These are phyloP conservation scores for Philopedon plagiatum DNA, from an alignment of 2,888 invertebrate genomes.

Conservation along the genomic window DNA sequence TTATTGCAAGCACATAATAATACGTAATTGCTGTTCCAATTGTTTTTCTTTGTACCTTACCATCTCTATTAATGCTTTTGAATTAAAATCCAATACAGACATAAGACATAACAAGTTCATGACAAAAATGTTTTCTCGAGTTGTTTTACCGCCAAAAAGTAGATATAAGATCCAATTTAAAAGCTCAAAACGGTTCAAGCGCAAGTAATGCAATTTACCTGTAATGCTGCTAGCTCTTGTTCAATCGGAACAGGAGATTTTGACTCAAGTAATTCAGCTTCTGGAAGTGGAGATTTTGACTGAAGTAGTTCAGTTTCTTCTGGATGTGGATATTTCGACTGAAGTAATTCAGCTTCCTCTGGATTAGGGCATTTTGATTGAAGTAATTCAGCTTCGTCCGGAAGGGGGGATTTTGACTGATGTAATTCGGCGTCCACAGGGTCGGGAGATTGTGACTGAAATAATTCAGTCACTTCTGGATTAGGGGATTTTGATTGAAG, in stretches of 20 bases:
- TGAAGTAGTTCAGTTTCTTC: not conserved
- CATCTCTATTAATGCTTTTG: too few species aligned
- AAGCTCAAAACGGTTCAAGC: too few species aligned
- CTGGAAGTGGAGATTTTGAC: not conserved
- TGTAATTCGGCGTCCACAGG: not conserved
- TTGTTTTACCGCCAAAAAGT: too few species aligned
- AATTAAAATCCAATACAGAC: too few species aligned
- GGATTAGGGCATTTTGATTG: conserved; percentile 11
- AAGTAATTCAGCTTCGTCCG: conserved; percentile 25
- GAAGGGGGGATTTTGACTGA: conserved; percentile 35
- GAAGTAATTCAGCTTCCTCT: not conserved
- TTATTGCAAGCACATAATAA: too few species aligned
- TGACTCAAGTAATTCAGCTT: too few species aligned
- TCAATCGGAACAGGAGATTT: too few species aligned
- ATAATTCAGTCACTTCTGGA: conserved; percentile 9
- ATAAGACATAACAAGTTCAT: too few species aligned
- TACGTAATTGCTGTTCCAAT: too few species aligned
- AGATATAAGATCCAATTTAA: too few species aligned
- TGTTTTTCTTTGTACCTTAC: too few species aligned
- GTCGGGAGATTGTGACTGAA: conserved; percentile 8
- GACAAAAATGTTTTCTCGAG: too few species aligned
- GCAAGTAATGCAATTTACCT: not conserved
- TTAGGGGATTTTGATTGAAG: conserved; percentile 6
- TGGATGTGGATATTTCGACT: not conserved
- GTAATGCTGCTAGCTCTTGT: not conserved